These are phyloP conservation scores for Tinamus major DNA, from an alignment of 2,797 vertebrate species.

Conservation along the genomic window DNA sequence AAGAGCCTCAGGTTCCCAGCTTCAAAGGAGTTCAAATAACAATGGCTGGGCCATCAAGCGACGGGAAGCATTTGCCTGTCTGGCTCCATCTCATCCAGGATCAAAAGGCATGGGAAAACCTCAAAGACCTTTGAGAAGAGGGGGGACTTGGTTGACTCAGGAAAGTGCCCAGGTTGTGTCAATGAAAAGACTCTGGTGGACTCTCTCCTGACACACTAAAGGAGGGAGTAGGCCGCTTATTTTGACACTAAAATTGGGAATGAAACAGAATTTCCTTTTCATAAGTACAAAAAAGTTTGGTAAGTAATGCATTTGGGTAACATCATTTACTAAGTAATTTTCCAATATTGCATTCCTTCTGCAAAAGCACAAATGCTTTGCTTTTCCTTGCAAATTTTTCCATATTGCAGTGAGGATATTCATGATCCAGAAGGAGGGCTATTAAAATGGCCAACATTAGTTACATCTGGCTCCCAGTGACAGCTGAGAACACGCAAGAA, in stretches of 20 bases:
- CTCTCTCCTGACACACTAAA: background rate
- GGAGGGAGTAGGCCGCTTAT: background rate
- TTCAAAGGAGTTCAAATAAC: constrained; percentile 56
- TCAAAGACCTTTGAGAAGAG: constrained; percentile 24
- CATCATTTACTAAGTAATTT: constrained; percentile 12
- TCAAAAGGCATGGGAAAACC: constrained; percentile 44
- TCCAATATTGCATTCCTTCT: background rate
- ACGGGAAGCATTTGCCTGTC: constrained; percentile 42
- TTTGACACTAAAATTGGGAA: background rate
- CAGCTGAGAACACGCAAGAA: background rate
- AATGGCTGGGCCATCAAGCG: constrained; percentile 25
- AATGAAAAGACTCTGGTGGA: background rate
- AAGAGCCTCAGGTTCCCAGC: constrained; percentile 33
- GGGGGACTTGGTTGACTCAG: background rate
- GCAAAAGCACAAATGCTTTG: background rate
- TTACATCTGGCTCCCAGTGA: background rate
- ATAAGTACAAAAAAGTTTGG: background rate
- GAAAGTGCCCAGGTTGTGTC: background rate
- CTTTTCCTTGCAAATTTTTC: constrained; percentile 27
- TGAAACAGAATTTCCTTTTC: background rate
- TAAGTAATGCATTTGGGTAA: background rate
- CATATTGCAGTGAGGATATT: background rate
- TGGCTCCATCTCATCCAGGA: constrained; percentile 38
- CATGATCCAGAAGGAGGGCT: background rate
- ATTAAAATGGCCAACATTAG: background rate